Evolutionary conservation across 35 echinoderm and acorn worm genomes (phyloP).

Genomic region (Amphiura filiformis): DNA sequence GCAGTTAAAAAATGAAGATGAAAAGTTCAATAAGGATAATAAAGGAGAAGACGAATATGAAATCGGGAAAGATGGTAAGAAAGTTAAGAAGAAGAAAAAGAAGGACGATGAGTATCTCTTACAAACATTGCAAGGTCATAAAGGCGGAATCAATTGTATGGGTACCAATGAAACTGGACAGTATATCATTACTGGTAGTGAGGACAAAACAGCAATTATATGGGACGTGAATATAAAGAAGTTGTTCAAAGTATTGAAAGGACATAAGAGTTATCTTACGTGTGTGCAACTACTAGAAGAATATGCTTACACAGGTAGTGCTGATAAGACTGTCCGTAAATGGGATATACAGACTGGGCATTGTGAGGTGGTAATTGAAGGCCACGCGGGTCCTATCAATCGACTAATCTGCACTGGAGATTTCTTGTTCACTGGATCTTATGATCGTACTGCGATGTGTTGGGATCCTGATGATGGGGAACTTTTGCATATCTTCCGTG

Average conservation of each 20-base stretch:
- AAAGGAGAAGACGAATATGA: constrained; percentile 30
- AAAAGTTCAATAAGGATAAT: constrained; percentile 38
- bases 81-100: constrained; percentile 66
- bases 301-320: constrained; percentile 78
- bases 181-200: constrained; percentile 78
- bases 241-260: constrained; percentile 41
- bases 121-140: constrained; percentile 58
- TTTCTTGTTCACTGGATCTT: constrained; percentile 94
- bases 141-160: constrained; percentile 94
- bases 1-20: constrained; percentile 72
- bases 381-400: constrained; percentile 80
- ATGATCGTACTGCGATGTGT: constrained; percentile 98
- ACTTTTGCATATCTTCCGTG: constrained; percentile 93
- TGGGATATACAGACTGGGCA: constrained; percentile 70
- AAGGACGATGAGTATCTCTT: constrained; percentile 67
- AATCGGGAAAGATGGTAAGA: constrained; percentile 55
- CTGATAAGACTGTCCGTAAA: constrained; percentile 78
- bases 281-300: constrained; percentile 81
- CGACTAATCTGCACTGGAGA: constrained; percentile 94
- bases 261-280: constrained; percentile 83
- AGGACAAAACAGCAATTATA: constrained; percentile 73
- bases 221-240: constrained; percentile 53
- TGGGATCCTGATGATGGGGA: constrained; percentile 99
- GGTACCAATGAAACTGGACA: constrained; percentile 71
- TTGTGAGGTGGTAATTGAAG: constrained; percentile 72